phyloP scores from a whole-genome alignment of 1,140 invertebrate genomes.

The Chironomus striatipennis region DNA sequence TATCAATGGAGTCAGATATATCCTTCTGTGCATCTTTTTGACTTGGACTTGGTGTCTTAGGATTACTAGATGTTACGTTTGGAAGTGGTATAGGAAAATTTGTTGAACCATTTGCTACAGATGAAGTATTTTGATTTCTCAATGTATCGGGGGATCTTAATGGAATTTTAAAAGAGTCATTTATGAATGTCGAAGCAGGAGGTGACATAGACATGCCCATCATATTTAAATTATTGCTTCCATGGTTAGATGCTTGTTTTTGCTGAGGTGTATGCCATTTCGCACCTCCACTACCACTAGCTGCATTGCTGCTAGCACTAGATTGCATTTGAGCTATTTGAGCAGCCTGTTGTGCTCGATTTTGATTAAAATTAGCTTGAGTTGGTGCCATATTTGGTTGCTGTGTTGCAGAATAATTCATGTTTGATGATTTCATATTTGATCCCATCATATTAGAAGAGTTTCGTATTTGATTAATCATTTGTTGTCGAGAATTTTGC shows the following conservation, averaged over 20 bases:
- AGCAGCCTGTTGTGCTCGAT: conserved; percentile 29
- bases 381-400: conserved; percentile 16
- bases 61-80: conserved; percentile 66
- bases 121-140: conserved; percentile 36
- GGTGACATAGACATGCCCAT: conserved; percentile 25
- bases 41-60: conserved; percentile 69
- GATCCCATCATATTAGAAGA: background rate
- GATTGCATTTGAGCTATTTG: conserved; percentile 32
- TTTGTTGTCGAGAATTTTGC: background rate
- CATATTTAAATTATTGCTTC: background rate
- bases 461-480: background rate
- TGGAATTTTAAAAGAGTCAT: conserved; percentile 55
- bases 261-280: conserved; percentile 59
- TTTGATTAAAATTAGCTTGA: conserved; percentile 27
- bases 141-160: conserved; percentile 44
- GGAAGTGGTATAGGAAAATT: conserved; percentile 29
- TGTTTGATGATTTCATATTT: background rate
- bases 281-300: conserved; percentile 30
- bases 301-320: background rate
- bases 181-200: conserved; percentile 37
- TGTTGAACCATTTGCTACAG: conserved; percentile 32
- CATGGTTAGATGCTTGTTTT: conserved; percentile 18
- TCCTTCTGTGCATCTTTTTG: conserved; percentile 44
- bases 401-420: background rate
- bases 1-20: conserved; percentile 51